Evolutionary conservation across 2,888 invertebrate species (phyloP).

Genomic region (Tipula unca): DNA sequence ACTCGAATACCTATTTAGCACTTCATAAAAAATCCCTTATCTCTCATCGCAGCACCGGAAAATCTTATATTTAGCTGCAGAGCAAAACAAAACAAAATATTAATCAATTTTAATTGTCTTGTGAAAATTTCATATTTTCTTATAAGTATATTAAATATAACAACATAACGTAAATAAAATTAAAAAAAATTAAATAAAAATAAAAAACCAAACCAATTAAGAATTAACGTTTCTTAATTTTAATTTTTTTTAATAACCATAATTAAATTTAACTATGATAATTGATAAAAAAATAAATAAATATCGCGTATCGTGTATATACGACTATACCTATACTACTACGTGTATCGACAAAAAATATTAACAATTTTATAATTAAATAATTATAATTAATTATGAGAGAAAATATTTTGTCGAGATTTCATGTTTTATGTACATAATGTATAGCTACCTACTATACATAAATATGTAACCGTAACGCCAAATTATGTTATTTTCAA

Average conservation of each 20-base stretch:
- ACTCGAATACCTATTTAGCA: not conserved
- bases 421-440: not conserved
- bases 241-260: not conserved
- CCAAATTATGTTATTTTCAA: not conserved
- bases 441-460: no score
- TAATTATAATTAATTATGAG: slow-evolving; percentile 14
- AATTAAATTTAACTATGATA: slow-evolving; percentile 14
- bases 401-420: not conserved
- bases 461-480: not conserved
- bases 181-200: not conserved
- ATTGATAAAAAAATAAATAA: not conserved
- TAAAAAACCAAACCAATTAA: not conserved
- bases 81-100: not conserved
- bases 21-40: not conserved
- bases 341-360: not conserved
- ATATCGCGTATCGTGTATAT: not conserved
- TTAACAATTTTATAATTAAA: not conserved
- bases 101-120: not conserved
- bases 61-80: not conserved
- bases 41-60: not conserved
- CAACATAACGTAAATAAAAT: not conserved
- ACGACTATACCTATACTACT: not conserved
- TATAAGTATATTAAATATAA: not conserved
- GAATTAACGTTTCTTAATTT: not conserved
- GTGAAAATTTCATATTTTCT: not conserved